These are phyloP conservation scores for Glyptemys insculpta DNA, from an alignment of 2,797 vertebrate genomes.

Conservation along the genomic window DNA sequence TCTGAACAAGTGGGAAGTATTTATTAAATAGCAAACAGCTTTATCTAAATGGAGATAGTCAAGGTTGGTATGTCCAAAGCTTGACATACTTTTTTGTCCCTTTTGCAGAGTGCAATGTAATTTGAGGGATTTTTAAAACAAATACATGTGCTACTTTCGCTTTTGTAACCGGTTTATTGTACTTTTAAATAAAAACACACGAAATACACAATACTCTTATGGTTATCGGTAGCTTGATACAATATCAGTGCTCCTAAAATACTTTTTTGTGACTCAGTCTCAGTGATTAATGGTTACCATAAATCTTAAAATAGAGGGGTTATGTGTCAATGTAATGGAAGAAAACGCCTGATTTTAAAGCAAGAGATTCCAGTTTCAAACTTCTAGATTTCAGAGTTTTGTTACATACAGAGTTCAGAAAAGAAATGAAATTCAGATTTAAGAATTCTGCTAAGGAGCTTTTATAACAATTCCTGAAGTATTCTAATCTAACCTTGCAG, in stretches of 20 bases:
- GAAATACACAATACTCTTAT: accelerated
- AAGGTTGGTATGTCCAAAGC: accelerated
- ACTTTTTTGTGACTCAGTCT: accelerated
- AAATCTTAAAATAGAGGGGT: neutral
- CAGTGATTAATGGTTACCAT: neutral
- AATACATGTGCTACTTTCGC: too few species aligned
- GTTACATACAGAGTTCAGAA: too few species aligned
- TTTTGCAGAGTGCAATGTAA: neutral
- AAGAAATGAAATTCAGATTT: neutral
- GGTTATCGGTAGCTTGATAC: neutral
- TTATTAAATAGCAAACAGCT: neutral
- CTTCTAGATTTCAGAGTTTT: neutral
- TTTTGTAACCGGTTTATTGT: too few species aligned
- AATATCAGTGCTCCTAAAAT: neutral
- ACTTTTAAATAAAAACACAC: neutral
- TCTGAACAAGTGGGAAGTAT: neutral
- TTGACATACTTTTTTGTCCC: accelerated
- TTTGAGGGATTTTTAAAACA: too few species aligned
- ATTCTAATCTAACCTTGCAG: neutral
- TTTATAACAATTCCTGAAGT: neutral
- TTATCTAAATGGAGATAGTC: neutral
- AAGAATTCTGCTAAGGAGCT: neutral
- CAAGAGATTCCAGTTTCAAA: neutral
- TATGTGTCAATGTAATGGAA: neutral
- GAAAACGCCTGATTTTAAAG: neutral